Conservation (phyloP, 2,888 invertebrate species). For the Drosophila maculinotata region DNA sequence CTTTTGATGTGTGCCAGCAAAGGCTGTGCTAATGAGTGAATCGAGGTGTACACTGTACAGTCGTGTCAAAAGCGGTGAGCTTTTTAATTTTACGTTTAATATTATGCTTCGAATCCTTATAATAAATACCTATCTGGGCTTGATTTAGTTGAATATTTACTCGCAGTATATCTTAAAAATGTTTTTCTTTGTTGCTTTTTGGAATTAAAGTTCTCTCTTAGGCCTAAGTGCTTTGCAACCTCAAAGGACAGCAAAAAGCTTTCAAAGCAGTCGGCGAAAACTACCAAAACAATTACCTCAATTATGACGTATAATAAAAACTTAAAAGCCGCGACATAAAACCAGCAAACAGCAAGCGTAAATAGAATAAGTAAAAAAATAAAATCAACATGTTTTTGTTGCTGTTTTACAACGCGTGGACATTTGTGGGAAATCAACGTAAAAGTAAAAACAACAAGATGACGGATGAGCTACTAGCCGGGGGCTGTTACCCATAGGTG, state of each 20-base stretch:
- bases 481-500: constrained; percentile 44
- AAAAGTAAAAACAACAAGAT: constrained; percentile 31
- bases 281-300: constrained; percentile 76
- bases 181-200: background rate
- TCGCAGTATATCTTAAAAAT: no score
- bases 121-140: no score
- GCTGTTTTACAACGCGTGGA: constrained; percentile 49
- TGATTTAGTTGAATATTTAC: no score
- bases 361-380: constrained; percentile 28
- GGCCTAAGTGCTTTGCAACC: constrained; percentile 38
- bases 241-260: constrained; percentile 64
- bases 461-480: constrained; percentile 1
- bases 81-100: background rate
- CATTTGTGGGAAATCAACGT: constrained; percentile 57
- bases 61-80: constrained; percentile 15
- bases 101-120: background rate
- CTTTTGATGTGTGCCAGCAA: constrained; percentile 58
- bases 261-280: constrained; percentile 55
- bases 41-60: constrained; percentile 37
- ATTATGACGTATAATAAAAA: constrained; percentile 71
- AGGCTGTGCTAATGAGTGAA: constrained; percentile 50
- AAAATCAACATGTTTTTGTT: constrained; percentile 60
- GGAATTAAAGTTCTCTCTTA: background rate
- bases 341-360: constrained; percentile 4
- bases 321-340: constrained; percentile 64